Evolutionary conservation across 2,797 vertebrate genomes (phyloP).

Genomic region (Hoplostethus mediterraneus): DNA sequence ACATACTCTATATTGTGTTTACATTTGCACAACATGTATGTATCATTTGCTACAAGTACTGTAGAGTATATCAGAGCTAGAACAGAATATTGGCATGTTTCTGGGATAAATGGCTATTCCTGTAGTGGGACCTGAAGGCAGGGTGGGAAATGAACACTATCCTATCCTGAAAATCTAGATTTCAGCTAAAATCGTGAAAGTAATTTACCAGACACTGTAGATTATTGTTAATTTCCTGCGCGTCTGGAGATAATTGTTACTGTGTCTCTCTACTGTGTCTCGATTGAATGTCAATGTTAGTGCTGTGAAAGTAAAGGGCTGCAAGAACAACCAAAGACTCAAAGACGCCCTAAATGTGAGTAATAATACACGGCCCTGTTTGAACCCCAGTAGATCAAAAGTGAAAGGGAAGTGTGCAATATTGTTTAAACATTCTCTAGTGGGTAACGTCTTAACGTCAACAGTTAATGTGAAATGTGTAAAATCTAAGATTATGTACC

Average conservation of each 20-base stretch:
- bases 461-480: constrained; percentile 1
- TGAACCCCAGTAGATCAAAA: background rate
- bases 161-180: background rate
- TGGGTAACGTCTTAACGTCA: no score
- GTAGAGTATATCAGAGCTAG: background rate
- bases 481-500: background rate
- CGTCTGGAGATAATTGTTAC: background rate
- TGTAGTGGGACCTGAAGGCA: background rate
- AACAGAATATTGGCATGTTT: background rate
- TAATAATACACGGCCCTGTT: background rate
- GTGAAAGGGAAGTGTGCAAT: background rate
- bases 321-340: background rate
- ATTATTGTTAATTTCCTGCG: background rate
- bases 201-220: background rate
- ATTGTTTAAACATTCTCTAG: no score
- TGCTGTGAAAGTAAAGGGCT: background rate
- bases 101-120: background rate
- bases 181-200: no score
- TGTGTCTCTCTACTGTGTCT: background rate
- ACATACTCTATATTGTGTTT: constrained; percentile 6
- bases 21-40: constrained; percentile 45
- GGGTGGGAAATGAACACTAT: no score
- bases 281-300: background rate
- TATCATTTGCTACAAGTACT: background rate
- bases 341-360: background rate